Base-by-base conservation (phyloP, 1,140 invertebrate genomes). In the Heliconius melpomene region DNA sequence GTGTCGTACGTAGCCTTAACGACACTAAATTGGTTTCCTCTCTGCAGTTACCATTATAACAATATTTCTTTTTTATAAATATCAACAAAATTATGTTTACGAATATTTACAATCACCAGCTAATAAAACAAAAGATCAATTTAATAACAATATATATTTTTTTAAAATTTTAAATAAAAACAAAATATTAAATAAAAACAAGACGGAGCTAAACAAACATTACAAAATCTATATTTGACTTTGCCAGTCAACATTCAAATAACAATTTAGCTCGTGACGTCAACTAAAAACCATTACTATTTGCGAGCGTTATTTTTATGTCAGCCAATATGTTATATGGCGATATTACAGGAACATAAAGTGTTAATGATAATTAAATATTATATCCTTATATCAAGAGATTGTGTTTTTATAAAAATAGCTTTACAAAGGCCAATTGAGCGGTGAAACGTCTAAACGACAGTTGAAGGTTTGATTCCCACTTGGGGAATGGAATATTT, bases 221-320 rank as follows among this genome's bases (percentile, higher is more conserved):
- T n/a, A n/a, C n/a, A n/a, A n/a, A n/a, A n/a, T n/a, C n/a, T n/a
- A n/a, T n/a, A n/a, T n/a, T n/a, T n/a, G n/a, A n/a, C 32, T 32
- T 32, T 32, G 32, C 32, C 32, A 32, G 23, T 66, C 57, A 26
- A 66, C 57, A 29, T 66, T 66, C 11, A 66, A 66, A 29, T 6
- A 66, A 66, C 57, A 66, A 26, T 66, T 26, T 66, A 66, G 13
- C 23, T 29, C 11, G 60, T 66, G 60, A 66, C 60, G 60, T 66
- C 23, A 66, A 66, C 29, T 29, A 66, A 23, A 66, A 66, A 16
- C 23, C 60, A 29, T 16, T 66, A 13, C 23, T 26, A 66, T 16
- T 13, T 66, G 23, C 2, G 9, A 60, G 20, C 23, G 20, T 23
- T 16, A 54, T 6, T 60, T 60, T 60, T 60, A 60, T 60, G 57